phyloP scores from a whole-genome alignment of 2,888 invertebrate genomes.

The Amphipyra tragopoginis region DNA sequence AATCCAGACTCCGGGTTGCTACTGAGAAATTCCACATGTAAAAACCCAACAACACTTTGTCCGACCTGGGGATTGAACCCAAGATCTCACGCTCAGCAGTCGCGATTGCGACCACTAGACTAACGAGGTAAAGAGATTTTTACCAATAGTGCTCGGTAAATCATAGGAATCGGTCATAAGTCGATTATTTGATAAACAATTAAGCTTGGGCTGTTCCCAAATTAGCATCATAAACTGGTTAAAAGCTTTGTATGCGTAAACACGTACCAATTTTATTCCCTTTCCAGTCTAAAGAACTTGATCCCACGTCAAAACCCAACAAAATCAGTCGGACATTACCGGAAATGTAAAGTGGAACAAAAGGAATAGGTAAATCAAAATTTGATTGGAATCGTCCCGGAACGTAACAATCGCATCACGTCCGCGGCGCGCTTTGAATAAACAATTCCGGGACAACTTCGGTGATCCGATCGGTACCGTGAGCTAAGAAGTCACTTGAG shows the following conservation, averaged over 20 bases:
- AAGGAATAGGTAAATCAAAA: constrained; percentile 80
- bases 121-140: no score
- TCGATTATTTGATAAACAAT: no score
- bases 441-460: constrained; percentile 73
- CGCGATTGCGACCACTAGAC: no score
- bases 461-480: constrained; percentile 58
- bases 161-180: no score
- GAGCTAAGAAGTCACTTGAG: constrained; percentile 27
- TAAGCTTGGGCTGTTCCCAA: no score
- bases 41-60: no score
- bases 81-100: no score
- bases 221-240: no score
- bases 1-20: no score
- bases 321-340: constrained; percentile 64
- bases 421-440: constrained; percentile 76
- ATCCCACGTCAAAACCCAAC: constrained; percentile 58
- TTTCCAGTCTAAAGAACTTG: constrained; percentile 27
- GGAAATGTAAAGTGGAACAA: constrained; percentile 69
- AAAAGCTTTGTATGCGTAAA: background rate
- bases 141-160: no score
- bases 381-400: constrained; percentile 75
- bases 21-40: no score
- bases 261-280: constrained; percentile 21
- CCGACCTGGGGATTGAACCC: no score
- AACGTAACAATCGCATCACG: constrained; percentile 80